Conservation (phyloP, 2,797 vertebrate species). For the Phataginus tetradactyla region DNA sequence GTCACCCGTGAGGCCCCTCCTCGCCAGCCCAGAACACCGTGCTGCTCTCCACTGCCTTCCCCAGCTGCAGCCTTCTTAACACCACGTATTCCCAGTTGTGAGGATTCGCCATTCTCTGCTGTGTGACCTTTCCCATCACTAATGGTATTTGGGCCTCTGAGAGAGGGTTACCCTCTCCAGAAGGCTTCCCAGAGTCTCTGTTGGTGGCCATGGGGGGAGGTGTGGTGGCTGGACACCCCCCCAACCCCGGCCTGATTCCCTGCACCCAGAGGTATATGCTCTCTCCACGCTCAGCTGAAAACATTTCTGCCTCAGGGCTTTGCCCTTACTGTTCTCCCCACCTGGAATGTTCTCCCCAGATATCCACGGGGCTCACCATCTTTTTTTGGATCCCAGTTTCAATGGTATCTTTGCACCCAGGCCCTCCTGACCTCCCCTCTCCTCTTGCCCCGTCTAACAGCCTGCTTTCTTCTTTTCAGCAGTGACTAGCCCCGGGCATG, state of each 20-base stretch:
- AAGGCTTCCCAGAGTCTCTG: neutral
- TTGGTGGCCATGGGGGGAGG: too few species aligned
- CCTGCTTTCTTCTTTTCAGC: neutral
- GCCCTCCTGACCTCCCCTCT: neutral
- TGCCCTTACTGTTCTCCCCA: neutral
- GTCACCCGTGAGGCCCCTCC: rapidly evolving
- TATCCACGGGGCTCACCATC: neutral
- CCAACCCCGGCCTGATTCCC: neutral
- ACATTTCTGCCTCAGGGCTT: neutral
- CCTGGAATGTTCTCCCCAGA: neutral
- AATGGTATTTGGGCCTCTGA: neutral
- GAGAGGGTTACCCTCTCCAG: neutral
- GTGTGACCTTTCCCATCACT: rapidly evolving
- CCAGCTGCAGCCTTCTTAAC: neutral
- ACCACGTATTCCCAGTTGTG: neutral
- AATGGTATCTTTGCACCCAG: neutral
- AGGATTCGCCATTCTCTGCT: neutral
- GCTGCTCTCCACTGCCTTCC: neutral
- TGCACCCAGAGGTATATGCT: neutral
- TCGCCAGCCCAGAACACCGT: rapidly evolving
- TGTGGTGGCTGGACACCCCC: neutral
- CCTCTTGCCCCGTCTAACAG: neutral
- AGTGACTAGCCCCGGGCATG: neutral
- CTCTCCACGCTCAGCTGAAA: neutral
- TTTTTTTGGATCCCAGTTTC: neutral